A percentile compares a stretch with the other conserved stretches of the same genome.
These are phyloP conservation scores for Dicycla oo DNA, from an alignment of 2,888 invertebrate species.

Conservation along the genomic window DNA sequence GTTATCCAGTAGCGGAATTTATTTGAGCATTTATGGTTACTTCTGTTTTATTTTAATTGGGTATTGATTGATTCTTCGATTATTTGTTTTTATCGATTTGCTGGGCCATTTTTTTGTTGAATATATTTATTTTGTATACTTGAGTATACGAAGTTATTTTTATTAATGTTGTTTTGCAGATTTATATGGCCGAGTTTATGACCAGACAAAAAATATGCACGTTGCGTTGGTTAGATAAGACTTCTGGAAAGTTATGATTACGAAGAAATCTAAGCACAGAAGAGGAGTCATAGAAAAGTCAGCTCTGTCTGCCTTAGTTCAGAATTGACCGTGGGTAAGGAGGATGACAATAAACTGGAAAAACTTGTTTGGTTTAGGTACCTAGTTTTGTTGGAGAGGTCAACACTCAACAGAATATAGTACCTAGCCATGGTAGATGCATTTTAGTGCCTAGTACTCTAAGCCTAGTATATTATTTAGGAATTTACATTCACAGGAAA, in stretches of 20 bases:
- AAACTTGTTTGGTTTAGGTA: background rate
- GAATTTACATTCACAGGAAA: no score
- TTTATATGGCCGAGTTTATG: conserved; percentile 4
- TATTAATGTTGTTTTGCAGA: conserved; percentile 28
- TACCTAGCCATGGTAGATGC: background rate
- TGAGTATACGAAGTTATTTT: conserved; percentile 15
- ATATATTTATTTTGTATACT: conserved; percentile 19
- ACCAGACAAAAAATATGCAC: background rate
- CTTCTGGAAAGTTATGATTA: background rate
- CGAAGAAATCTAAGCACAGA: background rate
- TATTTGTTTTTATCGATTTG: conserved; percentile 58
- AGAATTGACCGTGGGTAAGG: background rate
- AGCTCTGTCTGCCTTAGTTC: background rate
- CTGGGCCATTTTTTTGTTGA: conserved; percentile 49
- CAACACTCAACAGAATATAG: background rate
- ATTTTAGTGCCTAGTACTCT: background rate
- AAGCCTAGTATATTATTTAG: no score
- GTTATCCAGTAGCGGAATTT: conserved; percentile 63
- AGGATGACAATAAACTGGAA: background rate
- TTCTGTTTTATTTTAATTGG: conserved; percentile 63
- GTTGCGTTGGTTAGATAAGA: background rate
- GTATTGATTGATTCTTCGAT: conserved; percentile 63
- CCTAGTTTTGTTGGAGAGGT: background rate
- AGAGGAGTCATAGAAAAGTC: background rate
- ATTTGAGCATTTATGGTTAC: conserved; percentile 59